Base-by-base conservation (phyloP, 2,113 vertebrate genomes). In the Sinocyclocheilus rhinocerous region DNA sequence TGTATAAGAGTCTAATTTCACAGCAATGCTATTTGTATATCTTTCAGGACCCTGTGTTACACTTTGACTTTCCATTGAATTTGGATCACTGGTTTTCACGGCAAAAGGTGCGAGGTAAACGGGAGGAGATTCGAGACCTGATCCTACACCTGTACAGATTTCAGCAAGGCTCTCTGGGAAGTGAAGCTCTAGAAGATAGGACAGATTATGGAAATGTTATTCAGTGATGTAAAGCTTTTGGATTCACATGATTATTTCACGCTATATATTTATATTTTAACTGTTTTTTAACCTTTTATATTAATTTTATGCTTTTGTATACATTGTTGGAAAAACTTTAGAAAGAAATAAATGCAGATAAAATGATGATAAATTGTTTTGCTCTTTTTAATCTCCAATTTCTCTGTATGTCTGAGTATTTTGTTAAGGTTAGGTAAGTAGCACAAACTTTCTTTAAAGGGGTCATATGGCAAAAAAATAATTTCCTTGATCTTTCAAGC, bases 51-150 rank as follows among this genome's bases (percentile, higher is more conserved):
- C 98, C 98, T 8, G 95, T 99, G 86, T 92, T 97, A 91, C 96
- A 97, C 91, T 98, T 99, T 92, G 97, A 98, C 72, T 93, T 96
- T 57, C 97, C 98, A 0, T 89, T 99, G 88, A 92, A 94, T 24
- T 94, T 99, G 87, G 95, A 96, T 84, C 94, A 91, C 16, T 99
- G 98, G 98, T 99, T 99, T 91, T 94, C 96, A 87, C 96, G 96
- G 83, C 96, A 96, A 65, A 92, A 96, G 87, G 97, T 99, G 88
- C 96, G 96, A 90, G 95, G 92, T 90, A 99, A 99, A 93, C 95
- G 98, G 86, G 97, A 99, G 81, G 95, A 97, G 90, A 98, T 99
- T 92, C 91, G 96, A 89, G 95, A 99, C 85, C 93, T 99, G 70
- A 95, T 99, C 78, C 94, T 99, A 86, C 95, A 96, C 88, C 93